These are phyloP conservation scores for Tachysurus fulvidraco DNA, from an alignment of 2,113 vertebrate species.

Conservation along the genomic window DNA sequence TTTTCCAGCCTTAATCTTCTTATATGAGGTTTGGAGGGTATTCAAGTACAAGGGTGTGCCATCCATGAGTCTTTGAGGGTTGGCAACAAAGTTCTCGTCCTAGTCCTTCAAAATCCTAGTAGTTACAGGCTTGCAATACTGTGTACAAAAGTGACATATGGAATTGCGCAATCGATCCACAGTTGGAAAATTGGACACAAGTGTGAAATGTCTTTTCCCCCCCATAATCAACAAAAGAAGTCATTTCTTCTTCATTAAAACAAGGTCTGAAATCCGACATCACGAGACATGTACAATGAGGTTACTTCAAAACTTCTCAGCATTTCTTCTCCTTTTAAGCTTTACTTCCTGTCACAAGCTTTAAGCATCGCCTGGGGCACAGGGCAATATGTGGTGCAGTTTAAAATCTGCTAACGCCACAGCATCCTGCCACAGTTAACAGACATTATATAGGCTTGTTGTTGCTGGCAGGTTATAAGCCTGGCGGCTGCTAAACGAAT, in stretches of 20 bases:
- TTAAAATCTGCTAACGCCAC: conserved; percentile 15
- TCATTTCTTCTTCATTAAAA: not conserved
- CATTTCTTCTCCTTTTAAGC: not conserved
- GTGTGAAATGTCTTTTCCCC: too few relatives aligned
- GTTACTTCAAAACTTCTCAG: not conserved
- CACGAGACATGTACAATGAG: not conserved
- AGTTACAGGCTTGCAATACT: too few relatives aligned
- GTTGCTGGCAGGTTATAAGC: conserved; percentile 37
- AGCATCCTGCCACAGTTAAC: conserved; percentile 34
- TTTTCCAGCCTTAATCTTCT: too few relatives aligned
- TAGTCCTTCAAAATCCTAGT: too few relatives aligned
- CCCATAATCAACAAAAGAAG: not conserved
- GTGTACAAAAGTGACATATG: too few relatives aligned
- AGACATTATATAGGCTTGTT: conserved; percentile 36
- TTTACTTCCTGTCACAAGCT: not conserved
- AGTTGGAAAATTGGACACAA: too few relatives aligned
- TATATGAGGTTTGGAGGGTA: too few relatives aligned
- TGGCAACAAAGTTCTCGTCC: too few relatives aligned
- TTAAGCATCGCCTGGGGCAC: not conserved
- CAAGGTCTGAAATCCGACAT: not conserved
- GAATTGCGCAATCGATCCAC: too few relatives aligned
- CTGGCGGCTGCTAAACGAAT: conserved; percentile 24
- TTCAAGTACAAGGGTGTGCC: too few relatives aligned
- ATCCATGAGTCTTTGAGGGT: too few relatives aligned
- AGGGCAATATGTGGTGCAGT: not conserved